A percentile compares a stretch with the other conserved stretches of the same genome.
Evolutionary conservation across 2,888 invertebrate species (phyloP).

Genomic region (Exephanes ischioxanthus): DNA sequence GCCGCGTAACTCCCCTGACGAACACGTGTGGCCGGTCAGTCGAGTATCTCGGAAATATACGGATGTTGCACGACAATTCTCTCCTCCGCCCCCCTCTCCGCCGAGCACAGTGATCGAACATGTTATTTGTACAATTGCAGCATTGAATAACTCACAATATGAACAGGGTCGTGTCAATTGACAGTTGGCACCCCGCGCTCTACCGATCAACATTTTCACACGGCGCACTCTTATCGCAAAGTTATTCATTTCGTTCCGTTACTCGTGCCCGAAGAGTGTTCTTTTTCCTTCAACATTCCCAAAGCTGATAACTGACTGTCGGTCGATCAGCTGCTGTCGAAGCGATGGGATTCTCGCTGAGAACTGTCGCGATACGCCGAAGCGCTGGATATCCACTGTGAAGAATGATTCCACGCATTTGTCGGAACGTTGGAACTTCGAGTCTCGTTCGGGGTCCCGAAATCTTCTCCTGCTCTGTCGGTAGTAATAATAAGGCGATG

Average conservation of each 20-base stretch:
- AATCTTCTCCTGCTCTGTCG: background rate
- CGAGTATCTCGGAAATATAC: conserved; percentile 54
- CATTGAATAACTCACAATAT: conserved; percentile 74
- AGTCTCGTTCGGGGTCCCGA: background rate
- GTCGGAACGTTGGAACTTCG: background rate
- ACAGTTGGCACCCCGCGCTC: conserved; percentile 61
- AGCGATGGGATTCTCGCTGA: background rate
- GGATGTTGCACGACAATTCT: background rate
- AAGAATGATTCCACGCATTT: background rate
- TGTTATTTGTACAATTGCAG: conserved; percentile 74
- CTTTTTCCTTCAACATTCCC: background rate
- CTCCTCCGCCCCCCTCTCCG: background rate
- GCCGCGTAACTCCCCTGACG: conserved; percentile 52
- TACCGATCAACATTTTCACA: background rate
- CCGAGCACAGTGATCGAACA: conserved; percentile 56
- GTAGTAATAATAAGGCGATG: background rate
- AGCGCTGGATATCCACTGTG: background rate
- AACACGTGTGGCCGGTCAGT: conserved; percentile 61
- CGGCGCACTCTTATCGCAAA: background rate
- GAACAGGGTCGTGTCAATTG: conserved; percentile 74
- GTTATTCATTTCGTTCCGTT: background rate
- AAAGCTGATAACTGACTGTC: background rate
- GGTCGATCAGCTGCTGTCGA: background rate
- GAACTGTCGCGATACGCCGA: background rate
- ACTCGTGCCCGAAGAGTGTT: background rate